A percentile compares a stretch with the other conserved stretches of the same genome.
These are phyloP conservation scores for Willisornis vidua DNA, from an alignment of 2,113 vertebrate genomes.

Conservation along the genomic window DNA sequence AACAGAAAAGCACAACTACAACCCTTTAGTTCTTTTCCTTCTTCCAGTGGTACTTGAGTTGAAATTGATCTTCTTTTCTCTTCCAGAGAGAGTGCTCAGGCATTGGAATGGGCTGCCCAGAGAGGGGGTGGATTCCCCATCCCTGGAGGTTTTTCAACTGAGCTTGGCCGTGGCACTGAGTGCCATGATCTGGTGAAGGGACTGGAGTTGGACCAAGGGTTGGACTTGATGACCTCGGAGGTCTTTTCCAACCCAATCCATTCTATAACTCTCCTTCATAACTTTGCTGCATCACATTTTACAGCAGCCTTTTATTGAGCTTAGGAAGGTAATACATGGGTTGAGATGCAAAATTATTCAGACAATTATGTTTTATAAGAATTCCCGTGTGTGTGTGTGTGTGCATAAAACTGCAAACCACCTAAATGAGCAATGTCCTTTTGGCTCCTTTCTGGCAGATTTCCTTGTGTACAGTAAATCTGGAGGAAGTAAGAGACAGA, in stretches of 20 bases:
- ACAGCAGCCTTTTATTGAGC: neutral
- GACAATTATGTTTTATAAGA: neutral
- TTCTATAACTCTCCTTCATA: neutral
- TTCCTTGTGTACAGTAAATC: neutral
- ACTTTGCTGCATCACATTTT: neutral
- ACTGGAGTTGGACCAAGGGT: too few relatives aligned
- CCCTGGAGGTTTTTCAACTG: too few relatives aligned
- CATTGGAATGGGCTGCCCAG: too few relatives aligned
- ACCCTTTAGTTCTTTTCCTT: neutral
- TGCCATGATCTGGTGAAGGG: too few relatives aligned
- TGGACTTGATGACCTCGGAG: too few relatives aligned
- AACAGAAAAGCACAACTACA: neutral
- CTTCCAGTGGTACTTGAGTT: neutral
- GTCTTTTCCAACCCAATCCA: too few relatives aligned
- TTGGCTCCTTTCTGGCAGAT: neutral
- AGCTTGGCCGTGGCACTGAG: too few relatives aligned
- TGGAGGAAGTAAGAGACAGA: neutral
- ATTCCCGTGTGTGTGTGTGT: fast-evolving
- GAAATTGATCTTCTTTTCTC: neutral
- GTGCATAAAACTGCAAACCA: neutral
- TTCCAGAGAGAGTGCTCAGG: too few relatives aligned
- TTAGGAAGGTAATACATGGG: neutral
- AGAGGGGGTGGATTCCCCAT: too few relatives aligned
- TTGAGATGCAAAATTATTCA: neutral
- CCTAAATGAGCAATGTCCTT: neutral